Evolutionary conservation across 2,888 invertebrate genomes (phyloP).

Genomic region (Diploptera punctata): DNA sequence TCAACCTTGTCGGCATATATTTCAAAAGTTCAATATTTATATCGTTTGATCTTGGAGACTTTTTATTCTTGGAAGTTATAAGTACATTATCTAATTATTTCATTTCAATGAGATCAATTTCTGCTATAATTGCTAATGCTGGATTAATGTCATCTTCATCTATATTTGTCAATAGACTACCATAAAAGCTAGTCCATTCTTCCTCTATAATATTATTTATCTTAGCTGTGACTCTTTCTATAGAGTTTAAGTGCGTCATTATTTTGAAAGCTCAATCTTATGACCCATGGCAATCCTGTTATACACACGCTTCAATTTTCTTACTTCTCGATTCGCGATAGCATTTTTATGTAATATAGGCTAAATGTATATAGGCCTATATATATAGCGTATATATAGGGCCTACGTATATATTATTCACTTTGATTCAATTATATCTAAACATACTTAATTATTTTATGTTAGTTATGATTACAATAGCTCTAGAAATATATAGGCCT

Average conservation of each 20-base stretch:
- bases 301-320: not conserved
- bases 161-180: not conserved
- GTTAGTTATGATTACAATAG: too few species aligned
- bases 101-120: not conserved
- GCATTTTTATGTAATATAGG: too few species aligned
- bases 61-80: not conserved
- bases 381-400: too few species aligned
- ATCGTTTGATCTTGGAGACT: not conserved
- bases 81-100: not conserved
- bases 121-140: not conserved
- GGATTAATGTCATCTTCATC: not conserved
- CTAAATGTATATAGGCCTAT: too few species aligned
- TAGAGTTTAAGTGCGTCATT: not conserved
- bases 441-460: too few species aligned
- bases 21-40: conserved; percentile 8
- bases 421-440: too few species aligned
- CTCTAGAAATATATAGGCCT: too few species aligned
- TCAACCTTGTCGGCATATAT: not conserved
- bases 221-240: not conserved
- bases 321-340: not conserved
- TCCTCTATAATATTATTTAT: not conserved
- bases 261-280: not conserved
- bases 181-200: not conserved
- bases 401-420: too few species aligned
- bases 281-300: not conserved